Evolutionary conservation across 2,888 invertebrate species (phyloP).

Genomic region (Eledone cirrhosa): DNA sequence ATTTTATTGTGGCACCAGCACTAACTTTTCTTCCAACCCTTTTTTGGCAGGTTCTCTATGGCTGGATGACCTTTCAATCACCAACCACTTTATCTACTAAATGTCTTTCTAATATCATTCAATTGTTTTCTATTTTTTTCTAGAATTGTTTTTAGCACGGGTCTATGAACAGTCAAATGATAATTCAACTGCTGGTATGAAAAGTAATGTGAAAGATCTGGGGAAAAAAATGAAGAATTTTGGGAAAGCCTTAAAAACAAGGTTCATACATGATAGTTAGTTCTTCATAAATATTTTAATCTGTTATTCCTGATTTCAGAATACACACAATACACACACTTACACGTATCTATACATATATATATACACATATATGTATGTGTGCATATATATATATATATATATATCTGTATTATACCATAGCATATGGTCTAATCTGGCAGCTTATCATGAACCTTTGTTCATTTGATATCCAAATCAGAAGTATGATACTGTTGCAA

Average conservation of each 20-base stretch:
- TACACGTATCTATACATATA: not conserved
- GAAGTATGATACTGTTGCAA: no score
- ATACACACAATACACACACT: not conserved
- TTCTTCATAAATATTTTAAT: not conserved
- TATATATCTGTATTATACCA: not conserved
- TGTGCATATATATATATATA: not conserved
- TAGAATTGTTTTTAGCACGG: slow-evolving; percentile 24
- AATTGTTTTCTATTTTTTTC: not conserved
- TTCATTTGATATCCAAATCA: no score
- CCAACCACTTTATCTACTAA: no score
- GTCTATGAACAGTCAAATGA: slow-evolving; percentile 22
- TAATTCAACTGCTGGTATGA: slow-evolving; percentile 4
- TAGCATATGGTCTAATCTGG: no score
- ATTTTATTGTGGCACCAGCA: no score
- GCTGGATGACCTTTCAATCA: no score
- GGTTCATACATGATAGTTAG: slow-evolving; percentile 12
- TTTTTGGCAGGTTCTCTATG: no score
- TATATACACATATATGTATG: not conserved
- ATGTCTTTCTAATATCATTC: no score
- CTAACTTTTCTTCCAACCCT: no score
- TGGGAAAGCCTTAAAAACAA: slow-evolving; percentile 30
- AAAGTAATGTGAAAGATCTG: slow-evolving; percentile 25
- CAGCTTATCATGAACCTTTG: no score
- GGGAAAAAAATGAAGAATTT: slow-evolving; percentile 28
- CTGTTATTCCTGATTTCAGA: no score